Percentiles rank a stretch among this genome's conserved stretches.
These are phyloP conservation scores for Lates japonicus DNA, from an alignment of 2,797 vertebrate genomes.

Conservation along the genomic window DNA sequence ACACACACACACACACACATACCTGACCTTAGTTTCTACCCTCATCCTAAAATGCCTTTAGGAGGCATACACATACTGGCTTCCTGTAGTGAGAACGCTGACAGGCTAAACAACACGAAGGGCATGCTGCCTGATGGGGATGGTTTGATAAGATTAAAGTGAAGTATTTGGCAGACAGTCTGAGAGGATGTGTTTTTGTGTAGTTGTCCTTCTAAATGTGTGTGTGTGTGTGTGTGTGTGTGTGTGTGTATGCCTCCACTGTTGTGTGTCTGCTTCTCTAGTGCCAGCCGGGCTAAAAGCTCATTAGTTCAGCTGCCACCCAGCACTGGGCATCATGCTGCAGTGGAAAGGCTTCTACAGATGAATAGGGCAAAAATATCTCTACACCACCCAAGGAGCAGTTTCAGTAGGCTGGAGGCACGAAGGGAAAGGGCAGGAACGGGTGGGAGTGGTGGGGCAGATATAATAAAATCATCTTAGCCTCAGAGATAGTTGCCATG, in stretches of 20 bases:
- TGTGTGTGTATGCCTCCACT: conserved; percentile 46
- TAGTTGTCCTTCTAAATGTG: conserved; percentile 49
- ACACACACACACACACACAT: conserved; percentile 42
- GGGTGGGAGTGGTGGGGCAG: not conserved
- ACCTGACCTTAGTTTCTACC: conserved; percentile 74
- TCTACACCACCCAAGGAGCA: conserved; percentile 38
- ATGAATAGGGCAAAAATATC: conserved; percentile 45
- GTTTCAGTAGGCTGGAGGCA: conserved; percentile 24
- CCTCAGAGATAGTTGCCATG: not conserved
- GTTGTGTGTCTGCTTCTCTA: conserved; percentile 54
- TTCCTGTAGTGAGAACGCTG: conserved; percentile 82
- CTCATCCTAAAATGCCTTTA: conserved; percentile 73
- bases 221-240: too few species aligned
- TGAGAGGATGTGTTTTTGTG: conserved; percentile 66
- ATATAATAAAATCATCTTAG: conserved; percentile 15
- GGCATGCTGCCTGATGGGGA: conserved; percentile 84
- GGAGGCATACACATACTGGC: conserved; percentile 59
- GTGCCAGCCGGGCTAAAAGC: conserved; percentile 83
- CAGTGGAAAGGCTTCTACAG: conserved; percentile 46
- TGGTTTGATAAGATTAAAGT: conserved; percentile 91
- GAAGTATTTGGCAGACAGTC: conserved; percentile 86
- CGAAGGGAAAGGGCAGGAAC: not conserved
- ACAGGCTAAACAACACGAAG: conserved; percentile 79
- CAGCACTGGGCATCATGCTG: conserved; percentile 64
- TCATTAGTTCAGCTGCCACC: conserved; percentile 82